Evolutionary conservation across 1,140 invertebrate species (phyloP), one percentile per base, ranked within the genome.

Genomic region (Drosophila sechellia): DNA sequence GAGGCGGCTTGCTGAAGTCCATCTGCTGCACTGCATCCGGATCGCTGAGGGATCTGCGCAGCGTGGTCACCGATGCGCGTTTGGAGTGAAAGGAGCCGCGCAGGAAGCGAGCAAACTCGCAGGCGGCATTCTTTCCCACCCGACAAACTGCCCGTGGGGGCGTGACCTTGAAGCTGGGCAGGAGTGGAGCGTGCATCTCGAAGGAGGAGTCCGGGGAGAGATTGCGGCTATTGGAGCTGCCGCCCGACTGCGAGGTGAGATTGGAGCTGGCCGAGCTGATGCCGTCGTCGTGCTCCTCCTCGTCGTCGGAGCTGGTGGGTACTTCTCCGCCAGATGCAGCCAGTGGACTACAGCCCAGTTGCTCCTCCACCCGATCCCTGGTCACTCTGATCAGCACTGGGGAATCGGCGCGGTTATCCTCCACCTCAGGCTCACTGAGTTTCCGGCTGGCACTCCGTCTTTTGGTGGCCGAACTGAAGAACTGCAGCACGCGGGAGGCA

Each of bases 151-250:
- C 53, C n/a, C 63, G 52, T 2, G 91, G 90, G 2, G 91, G 91
- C 15, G 91, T 92, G n/a, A 92, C 69, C 72, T 91, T 91, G 70
- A 92, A 92, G n/a, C 75, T 91, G 54, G 91, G 91, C 76, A 92
- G 50, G 20, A 92, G 46, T 17, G 91, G 91, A 1, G 91, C 79
- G 52, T 92, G 91, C 77, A 92, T 53, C 58, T 92, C 91, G 27
- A 92, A 91, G 12, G 91, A 92, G n/a, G 91, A 91, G 46, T 92
- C 87, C n/a, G 87, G 79, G 0, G 91, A 90, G 6, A 74, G 79
- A 69, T 92, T 92, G 17, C 76, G 75, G 45, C 80, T 92, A 42
- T 78, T 84, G 6, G 61, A 68, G 37, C 59, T 42, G 12, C 61
- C 53, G 12, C 61, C 53, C 31, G 86, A 86, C 15, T 76, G 70